Evolutionary conservation across 2,113 vertebrate species (phyloP).

Genomic region (Rhinoptilus africanus): DNA sequence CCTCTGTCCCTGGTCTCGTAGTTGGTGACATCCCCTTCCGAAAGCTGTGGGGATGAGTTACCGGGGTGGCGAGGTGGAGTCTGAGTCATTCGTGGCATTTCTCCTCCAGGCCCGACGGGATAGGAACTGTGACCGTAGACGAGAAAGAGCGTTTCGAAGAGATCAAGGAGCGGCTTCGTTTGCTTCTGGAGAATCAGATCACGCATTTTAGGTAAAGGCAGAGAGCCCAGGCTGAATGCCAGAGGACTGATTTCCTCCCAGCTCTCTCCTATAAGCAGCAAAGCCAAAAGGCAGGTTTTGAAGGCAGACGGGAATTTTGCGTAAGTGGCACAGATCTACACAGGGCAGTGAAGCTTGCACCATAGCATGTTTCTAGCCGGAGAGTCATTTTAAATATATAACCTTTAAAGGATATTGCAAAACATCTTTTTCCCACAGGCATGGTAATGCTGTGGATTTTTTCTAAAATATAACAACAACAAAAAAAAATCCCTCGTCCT

Average conservation of each 20-base stretch:
- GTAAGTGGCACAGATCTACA: conserved; percentile 20
- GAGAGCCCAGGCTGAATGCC: background rate
- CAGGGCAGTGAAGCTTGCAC: background rate
- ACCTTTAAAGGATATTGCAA: conserved; percentile 5
- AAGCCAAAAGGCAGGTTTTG: conserved; percentile 30
- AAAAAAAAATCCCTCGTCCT: background rate
- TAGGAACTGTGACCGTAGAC: conserved; percentile 94
- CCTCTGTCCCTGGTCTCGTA: background rate
- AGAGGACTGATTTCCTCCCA: conserved; percentile 12
- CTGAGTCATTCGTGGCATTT: conserved; percentile 57
- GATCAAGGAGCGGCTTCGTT: conserved; percentile 94
- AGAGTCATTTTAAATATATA: conserved; percentile 16
- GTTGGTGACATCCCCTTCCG: background rate
- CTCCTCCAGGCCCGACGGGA: conserved; percentile 91
- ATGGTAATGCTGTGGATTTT: background rate
- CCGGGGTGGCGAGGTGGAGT: conserved; percentile 15
- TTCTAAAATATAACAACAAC: background rate
- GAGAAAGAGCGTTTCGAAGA: conserved; percentile 96
- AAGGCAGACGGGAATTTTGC: background rate
- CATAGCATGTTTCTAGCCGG: background rate
- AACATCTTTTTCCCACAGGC: background rate
- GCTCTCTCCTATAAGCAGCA: conserved; percentile 8
- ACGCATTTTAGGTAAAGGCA: conserved; percentile 94
- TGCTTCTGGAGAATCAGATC: conserved; percentile 97
- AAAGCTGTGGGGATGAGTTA: conserved; percentile 3